phyloP scores from a whole-genome alignment of 2,888 invertebrate species.

The Macrophya annulata region DNA sequence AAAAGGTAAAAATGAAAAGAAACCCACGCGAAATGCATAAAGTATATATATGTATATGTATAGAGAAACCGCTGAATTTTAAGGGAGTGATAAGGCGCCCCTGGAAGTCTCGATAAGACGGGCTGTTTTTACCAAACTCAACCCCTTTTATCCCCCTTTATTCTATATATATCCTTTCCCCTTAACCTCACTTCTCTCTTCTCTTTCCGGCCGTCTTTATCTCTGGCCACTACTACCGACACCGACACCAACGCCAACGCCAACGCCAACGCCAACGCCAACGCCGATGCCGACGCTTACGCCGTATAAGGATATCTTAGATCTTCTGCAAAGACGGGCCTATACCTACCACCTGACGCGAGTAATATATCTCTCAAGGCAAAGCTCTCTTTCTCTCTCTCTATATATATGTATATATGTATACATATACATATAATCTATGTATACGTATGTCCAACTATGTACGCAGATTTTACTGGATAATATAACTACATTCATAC shows the following conservation, averaged over 20 bases:
- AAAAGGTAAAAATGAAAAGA: neutral
- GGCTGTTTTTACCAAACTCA: constrained; percentile 44
- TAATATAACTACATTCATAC: no score
- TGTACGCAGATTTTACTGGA: neutral
- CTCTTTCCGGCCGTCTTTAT: constrained; percentile 53
- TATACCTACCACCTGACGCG: constrained; percentile 49
- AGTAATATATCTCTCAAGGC: constrained; percentile 44
- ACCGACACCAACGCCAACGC: neutral
- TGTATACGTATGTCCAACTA: neutral
- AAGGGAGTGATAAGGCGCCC: constrained; percentile 56
- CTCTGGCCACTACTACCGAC: constrained; percentile 2
- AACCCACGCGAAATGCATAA: constrained; percentile 13
- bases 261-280: neutral
- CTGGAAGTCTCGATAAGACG: constrained; percentile 56
- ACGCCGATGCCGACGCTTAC: constrained; percentile 4
- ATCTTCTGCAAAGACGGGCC: constrained; percentile 49
- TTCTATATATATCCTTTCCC: constrained; percentile 10
- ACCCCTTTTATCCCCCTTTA: neutral
- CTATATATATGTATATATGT: neutral
- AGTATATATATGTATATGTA: constrained; percentile 21
- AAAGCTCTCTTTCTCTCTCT: neutral
- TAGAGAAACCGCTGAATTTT: constrained; percentile 47
- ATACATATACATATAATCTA: neutral
- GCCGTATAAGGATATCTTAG: constrained; percentile 34
- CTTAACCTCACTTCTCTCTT: constrained; percentile 1